Base-by-base conservation (phyloP, 2,888 invertebrate species). In the Nomada lathburiana region DNA sequence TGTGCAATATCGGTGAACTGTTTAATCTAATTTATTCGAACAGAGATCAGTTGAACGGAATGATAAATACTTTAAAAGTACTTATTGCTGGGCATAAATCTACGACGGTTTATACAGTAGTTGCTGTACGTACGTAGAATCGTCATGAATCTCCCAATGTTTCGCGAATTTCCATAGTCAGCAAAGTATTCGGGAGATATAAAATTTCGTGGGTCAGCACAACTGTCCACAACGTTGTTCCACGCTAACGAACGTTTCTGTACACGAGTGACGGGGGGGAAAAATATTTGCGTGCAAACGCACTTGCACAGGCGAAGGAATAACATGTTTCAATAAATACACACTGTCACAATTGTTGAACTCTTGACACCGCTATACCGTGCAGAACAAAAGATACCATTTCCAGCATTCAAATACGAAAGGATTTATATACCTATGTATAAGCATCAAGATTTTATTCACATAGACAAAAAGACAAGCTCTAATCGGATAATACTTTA, bases 211-310 rank as follows among this genome's bases (percentile, higher is more conserved):
- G 36, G 71, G 76, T 62, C 57, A 70, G 57, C 57, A 42, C 26
- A 5, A 18, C 16, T 36, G 53, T 76, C 42, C 69, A 44, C 65
- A 75, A n/a, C 80, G 59, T 60, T 64, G 68, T 57, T 71, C 53
- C 60, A 29, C 53, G 53, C 70, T 77, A 78, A 82, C 77, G 78
- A 78, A 79, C 64, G 71, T 70, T 64, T 50, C 53, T 76, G 60
- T 62, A 69, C 55, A 64, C 68, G 68, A 57, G 55, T 73, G 65
- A 63, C 57, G 44, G 42, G 36, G 20, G 47, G 16, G 29, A 69
- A 26, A 79, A 76, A 80, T 63, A 74, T 68, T 74, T 70, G 50
- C 70, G n/a, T 57, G 70, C n/a, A 36, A 63, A 70, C 18, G 55
- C 47, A 64, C 76, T 70, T 57, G 62, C 63, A 26, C 26, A 55